Evolutionary conservation across 2,797 vertebrate species (phyloP).

Genomic region (Peromyscus aztecus): DNA sequence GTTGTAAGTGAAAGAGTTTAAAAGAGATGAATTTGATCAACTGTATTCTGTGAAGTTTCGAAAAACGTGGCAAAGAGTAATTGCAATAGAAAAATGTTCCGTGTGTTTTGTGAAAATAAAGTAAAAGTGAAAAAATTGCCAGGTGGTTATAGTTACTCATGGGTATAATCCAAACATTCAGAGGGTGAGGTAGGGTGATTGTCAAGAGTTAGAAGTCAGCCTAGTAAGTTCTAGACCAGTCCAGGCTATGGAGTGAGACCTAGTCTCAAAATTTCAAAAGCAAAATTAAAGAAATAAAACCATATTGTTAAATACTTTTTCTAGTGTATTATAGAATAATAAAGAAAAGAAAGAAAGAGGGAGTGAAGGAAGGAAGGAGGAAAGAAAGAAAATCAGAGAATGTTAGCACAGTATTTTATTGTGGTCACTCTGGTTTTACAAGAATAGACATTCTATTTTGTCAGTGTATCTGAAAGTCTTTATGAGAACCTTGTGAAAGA

Average conservation of each 20-base stretch:
- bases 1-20: not conserved
- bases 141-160: no score
- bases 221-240: not conserved
- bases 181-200: not conserved
- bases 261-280: not conserved
- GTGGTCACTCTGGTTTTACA: not conserved
- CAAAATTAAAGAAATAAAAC: not conserved
- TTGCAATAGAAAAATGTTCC: not conserved
- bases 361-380: not conserved
- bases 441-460: conserved; percentile 24
- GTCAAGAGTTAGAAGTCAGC: not conserved
- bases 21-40: not conserved
- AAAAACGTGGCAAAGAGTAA: conserved; percentile 27
- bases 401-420: not conserved
- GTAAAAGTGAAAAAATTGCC: not conserved
- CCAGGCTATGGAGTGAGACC: not conserved
- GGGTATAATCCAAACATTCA: not conserved
- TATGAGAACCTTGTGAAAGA: not conserved
- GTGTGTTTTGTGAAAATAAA: not conserved
- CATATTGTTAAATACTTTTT: not conserved
- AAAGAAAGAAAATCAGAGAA: not conserved
- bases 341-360: not conserved
- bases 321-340: not conserved
- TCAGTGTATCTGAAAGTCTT: not conserved
- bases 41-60: not conserved